phyloP scores from a whole-genome alignment of 2,888 invertebrate species.

The Chromoteleia sp. region DNA sequence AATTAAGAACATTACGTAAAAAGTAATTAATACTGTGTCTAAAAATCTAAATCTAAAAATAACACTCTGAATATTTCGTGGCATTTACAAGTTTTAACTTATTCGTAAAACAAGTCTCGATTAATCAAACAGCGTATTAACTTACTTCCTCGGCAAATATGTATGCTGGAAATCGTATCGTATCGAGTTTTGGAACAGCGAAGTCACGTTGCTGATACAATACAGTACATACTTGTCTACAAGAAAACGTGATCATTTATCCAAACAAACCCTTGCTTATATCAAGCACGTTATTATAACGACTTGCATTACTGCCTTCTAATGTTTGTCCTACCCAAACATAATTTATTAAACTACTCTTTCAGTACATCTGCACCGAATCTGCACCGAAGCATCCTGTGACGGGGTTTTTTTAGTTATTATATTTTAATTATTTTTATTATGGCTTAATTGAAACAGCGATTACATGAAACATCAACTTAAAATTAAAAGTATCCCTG shows the following conservation, averaged over 20 bases:
- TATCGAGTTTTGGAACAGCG: conserved; percentile 21
- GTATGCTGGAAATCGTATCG: conserved; percentile 27
- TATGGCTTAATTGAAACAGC: too few species aligned
- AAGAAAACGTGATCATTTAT: conserved; percentile 41
- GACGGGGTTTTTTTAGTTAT: too few species aligned
- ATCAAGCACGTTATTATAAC: conserved; percentile 19
- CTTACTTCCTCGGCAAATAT: conserved; percentile 36
- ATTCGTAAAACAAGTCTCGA: conserved; percentile 15
- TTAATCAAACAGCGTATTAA: conserved; percentile 33
- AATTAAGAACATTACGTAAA: too few species aligned
- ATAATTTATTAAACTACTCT: too few species aligned
- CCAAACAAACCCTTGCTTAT: conserved; percentile 25
- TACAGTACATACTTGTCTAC: conserved; percentile 12
- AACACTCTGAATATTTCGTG: not conserved
- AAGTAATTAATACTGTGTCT: too few species aligned
- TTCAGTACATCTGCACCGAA: too few species aligned
- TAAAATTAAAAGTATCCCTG: too few species aligned
- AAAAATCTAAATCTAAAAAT: too few species aligned
- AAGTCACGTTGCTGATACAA: conserved; percentile 37
- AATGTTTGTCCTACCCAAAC: not conserved
- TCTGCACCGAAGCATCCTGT: too few species aligned
- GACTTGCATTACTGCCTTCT: conserved; percentile 18
- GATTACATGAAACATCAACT: too few species aligned
- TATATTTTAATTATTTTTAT: too few species aligned
- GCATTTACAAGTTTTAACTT: not conserved